Conservation (phyloP, 1,140 invertebrate species). For the Globodera rostochiensis region DNA sequence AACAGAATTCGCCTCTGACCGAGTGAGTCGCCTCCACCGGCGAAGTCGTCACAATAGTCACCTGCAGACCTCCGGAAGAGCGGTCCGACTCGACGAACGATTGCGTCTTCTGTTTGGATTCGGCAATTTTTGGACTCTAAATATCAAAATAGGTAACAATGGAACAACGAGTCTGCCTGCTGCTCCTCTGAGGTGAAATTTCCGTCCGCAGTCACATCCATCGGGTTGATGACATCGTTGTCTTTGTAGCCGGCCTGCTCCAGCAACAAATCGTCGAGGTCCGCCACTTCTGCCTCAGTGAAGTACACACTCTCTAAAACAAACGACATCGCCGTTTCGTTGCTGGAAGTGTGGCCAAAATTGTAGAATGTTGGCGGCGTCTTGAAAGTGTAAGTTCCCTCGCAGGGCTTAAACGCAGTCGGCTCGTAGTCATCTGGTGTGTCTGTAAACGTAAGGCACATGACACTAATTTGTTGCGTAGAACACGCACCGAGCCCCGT, state of each 20-base stretch:
- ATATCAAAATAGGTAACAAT: too few relatives aligned
- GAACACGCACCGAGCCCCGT: too few relatives aligned
- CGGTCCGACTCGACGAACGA: neutral
- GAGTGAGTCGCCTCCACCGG: neutral
- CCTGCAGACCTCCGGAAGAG: neutral
- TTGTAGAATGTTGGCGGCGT: slow-evolving; percentile 9
- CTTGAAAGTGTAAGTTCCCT: slow-evolving; percentile 25
- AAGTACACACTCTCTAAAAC: slow-evolving; percentile 27
- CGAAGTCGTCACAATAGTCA: neutral
- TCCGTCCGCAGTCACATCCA: slow-evolving; percentile 14
- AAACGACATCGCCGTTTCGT: slow-evolving; percentile 15
- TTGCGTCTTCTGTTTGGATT: neutral
- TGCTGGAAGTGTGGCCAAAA: slow-evolving; percentile 22
- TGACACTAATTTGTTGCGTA: too few relatives aligned
- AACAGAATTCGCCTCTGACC: neutral
- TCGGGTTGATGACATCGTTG: neutral
- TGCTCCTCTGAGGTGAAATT: neutral
- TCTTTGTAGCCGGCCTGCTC: slow-evolving; percentile 1
- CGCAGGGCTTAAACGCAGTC: slow-evolving; percentile 1
- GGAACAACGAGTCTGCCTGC: neutral
- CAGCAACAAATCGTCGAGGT: slow-evolving; percentile 20
- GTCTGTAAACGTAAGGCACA: neutral
- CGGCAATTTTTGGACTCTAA: neutral
- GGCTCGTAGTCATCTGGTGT: slow-evolving; percentile 34
- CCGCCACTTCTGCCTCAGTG: neutral